Base-by-base conservation (phyloP, 2,888 invertebrate species). In the Gryllus longicercus region DNA sequence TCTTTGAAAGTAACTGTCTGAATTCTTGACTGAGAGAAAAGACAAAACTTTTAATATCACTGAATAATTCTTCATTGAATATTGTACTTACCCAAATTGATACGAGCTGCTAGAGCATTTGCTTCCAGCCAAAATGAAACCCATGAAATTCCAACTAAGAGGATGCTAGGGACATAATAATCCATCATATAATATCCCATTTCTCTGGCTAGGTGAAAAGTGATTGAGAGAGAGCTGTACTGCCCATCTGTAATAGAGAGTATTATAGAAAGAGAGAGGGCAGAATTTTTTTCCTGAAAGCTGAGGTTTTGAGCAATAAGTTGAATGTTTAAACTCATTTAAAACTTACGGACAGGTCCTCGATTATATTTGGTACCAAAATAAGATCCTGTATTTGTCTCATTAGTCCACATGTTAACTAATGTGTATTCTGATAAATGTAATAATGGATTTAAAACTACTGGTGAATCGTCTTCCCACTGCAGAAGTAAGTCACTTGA, bases 51-150 rank as follows among this genome's bases (percentile, higher is more conserved):
- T 1, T 38, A 38, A 4, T 38, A 8, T 38, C 38, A 38, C 38
- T 38, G 38, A 38, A 38, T 38, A 38, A 38, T 5, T 8, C 38
- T 38, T 38, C 0, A 38, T 38, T 38, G 8, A 38, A 38, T 51
- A 38, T 38, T 38, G 38, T 8, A 21, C 85, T 86, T 88, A 92
- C 95, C 95, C 84, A 95, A 88, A 80, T 94, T 93, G 79, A 94
- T 94, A 84, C 95, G 90, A 16, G 95, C 95, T 2, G 95, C 93
- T 18, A 95, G 91, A 74, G 95, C 95, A 85, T 95, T 95, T 79
- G 95, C 94, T 86, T 95, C 95, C 81, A 96, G 87, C 95, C 95
- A 96, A 86, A 96, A 96, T 0, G 95, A 94, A 16, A 96, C 95
- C 95, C 95, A 96, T 0, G 95, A 95, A 84, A 94, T 94, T 11